phyloP scores from a whole-genome alignment of 2,797 vertebrate genomes.

The Sebastolobus altivelis region DNA sequence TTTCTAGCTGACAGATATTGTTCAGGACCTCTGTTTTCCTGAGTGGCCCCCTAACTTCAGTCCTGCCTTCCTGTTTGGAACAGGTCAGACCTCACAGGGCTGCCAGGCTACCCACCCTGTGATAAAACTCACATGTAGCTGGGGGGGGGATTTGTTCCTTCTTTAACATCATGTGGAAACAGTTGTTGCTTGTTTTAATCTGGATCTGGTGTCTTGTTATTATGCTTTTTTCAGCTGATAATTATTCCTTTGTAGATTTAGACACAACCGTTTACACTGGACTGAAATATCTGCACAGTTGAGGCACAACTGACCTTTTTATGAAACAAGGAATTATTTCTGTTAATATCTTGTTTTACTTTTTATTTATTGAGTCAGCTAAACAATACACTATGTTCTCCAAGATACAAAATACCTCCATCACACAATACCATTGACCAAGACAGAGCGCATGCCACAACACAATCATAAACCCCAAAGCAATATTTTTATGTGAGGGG shows the following conservation, averaged over 20 bases:
- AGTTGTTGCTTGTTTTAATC: slow-evolving; percentile 46
- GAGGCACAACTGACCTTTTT: background rate
- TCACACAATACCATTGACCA: too few species aligned
- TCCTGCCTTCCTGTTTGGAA: slow-evolving; percentile 74
- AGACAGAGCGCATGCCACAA: too few species aligned
- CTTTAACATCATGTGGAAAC: slow-evolving; percentile 38
- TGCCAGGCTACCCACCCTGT: slow-evolving; percentile 56
- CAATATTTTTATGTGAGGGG: too few species aligned
- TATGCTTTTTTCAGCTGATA: slow-evolving; percentile 12
- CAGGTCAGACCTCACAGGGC: slow-evolving; percentile 41
- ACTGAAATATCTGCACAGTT: background rate
- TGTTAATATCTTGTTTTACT: too few species aligned
- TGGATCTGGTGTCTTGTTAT: background rate
- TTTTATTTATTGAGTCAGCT: too few species aligned
- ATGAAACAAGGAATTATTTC: background rate
- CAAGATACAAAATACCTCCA: too few species aligned
- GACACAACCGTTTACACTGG: background rate
- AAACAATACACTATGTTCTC: too few species aligned
- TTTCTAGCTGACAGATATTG: slow-evolving; percentile 56
- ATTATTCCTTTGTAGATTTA: slow-evolving; percentile 36
- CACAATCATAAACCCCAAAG: too few species aligned
- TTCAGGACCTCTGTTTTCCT: slow-evolving; percentile 63
- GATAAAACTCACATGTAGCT: slow-evolving; percentile 62
- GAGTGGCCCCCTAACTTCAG: slow-evolving; percentile 44
- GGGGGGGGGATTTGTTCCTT: slow-evolving; percentile 31